Percentiles rank a stretch among this genome's conserved stretches.
Conservation (phyloP, 2,888 invertebrate species). For the Microplitis deprimator region DNA sequence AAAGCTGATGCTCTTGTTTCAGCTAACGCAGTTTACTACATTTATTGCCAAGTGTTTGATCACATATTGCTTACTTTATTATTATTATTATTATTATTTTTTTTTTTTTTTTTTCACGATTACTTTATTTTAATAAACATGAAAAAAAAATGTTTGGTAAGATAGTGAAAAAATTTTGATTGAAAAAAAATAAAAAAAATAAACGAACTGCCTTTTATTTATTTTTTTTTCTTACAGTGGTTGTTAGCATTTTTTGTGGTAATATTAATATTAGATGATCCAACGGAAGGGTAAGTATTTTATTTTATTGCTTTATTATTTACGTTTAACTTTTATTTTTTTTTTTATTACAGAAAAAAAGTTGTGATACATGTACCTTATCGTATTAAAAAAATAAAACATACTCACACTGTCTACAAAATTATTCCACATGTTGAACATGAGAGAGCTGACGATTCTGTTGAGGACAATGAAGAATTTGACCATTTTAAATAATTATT, state of each 20-base stretch:
- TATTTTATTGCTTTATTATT: conserved; percentile 4
- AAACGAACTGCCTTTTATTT: too few relatives aligned
- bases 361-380: conserved; percentile 80
- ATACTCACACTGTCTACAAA: conserved; percentile 82
- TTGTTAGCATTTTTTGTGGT: conserved; percentile 41
- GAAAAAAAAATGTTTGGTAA: conserved; percentile 58
- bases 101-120: too few relatives aligned
- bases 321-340: conserved; percentile 28
- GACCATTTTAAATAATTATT: conserved; percentile 48
- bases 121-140: conserved; percentile 41
- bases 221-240: conserved; percentile 40
- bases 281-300: conserved; percentile 43
- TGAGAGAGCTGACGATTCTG: conserved; percentile 44
- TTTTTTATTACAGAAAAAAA: conserved; percentile 74
- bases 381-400: conserved; percentile 79
- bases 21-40: conserved; percentile 50
- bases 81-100: not conserved
- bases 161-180: conserved; percentile 14
- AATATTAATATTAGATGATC: conserved; percentile 40
- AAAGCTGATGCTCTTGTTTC: conserved; percentile 40
- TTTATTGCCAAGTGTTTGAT: conserved; percentile 36
- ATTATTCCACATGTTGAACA: conserved; percentile 74
- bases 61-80: not conserved
- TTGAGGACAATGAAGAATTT: conserved; percentile 47
- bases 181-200: not conserved